Percentiles rank a stretch among this genome's conserved stretches.
phyloP scores from a whole-genome alignment of 2,113 vertebrate species.

The Heterotilapia buettikoferi region DNA sequence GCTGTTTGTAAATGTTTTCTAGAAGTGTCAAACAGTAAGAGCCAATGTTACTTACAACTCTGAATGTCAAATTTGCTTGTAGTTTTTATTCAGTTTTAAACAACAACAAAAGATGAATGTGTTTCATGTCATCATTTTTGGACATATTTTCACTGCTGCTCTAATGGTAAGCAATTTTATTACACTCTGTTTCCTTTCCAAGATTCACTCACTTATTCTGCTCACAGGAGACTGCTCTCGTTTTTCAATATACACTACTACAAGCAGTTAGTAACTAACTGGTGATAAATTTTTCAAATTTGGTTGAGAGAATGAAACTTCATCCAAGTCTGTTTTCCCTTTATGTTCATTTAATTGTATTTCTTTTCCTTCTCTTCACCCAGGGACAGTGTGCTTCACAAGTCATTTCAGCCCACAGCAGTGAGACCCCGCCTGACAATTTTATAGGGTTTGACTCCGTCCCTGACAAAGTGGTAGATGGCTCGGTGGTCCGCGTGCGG shows the following conservation, averaged over 20 bases:
- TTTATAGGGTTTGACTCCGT: constrained; percentile 77
- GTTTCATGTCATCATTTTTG: neutral
- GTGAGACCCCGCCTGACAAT: constrained; percentile 49
- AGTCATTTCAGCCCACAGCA: constrained; percentile 55
- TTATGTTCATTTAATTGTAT: neutral
- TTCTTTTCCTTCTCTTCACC: constrained; percentile 45
- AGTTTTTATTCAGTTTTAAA: neutral
- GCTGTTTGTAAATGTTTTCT: neutral
- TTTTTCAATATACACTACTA: neutral
- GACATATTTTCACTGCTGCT: neutral
- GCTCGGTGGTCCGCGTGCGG: constrained; percentile 73
- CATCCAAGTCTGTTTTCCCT: neutral
- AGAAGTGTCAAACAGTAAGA: neutral
- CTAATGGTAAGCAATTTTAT: constrained; percentile 50
- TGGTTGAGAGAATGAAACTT: neutral
- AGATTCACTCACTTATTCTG: neutral
- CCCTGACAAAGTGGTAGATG: constrained; percentile 74
- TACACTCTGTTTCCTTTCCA: neutral
- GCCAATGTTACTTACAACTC: neutral
- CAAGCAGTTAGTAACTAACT: neutral
- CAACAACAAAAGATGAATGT: constrained; percentile 20
- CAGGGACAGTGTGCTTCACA: constrained; percentile 65
- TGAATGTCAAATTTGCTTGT: neutral
- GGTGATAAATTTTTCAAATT: neutral
- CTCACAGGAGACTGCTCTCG: neutral